Conservation (phyloP, 2,888 invertebrate genomes). For the Proisotoma minuta region DNA sequence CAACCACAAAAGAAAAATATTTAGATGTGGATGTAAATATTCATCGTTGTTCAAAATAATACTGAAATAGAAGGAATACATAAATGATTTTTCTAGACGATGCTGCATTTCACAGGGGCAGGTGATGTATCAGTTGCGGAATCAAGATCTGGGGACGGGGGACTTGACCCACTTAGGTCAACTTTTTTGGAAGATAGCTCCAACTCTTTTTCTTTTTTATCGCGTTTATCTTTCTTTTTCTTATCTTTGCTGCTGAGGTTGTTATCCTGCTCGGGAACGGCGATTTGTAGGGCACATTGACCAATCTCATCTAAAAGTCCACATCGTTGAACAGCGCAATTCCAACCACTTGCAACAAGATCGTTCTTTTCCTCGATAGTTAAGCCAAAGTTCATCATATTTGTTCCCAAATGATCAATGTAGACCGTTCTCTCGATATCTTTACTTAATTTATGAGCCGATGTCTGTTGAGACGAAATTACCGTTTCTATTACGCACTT, state of each 20-base stretch:
- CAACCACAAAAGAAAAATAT: too few species aligned
- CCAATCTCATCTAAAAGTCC: not conserved
- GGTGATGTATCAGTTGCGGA: not conserved
- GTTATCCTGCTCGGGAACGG: not conserved
- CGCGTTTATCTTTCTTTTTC: not conserved
- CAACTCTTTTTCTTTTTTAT: not conserved
- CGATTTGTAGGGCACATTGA: not conserved
- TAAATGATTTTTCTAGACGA: too few species aligned
- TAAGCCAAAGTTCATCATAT: conserved; percentile 11
- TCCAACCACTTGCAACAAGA: conserved; percentile 14
- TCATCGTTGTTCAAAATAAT: too few species aligned
- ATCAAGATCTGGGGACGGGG: not conserved
- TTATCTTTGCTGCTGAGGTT: too few species aligned
- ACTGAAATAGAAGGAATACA: too few species aligned
- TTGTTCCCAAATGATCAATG: conserved; percentile 11
- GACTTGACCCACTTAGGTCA: not conserved
- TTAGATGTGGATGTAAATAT: too few species aligned
- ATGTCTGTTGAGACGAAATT: conserved; percentile 9
- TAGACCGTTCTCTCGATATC: conserved; percentile 14
- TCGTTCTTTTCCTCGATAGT: conserved; percentile 11
- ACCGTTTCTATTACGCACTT: conserved; percentile 9
- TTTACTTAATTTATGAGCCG: conserved; percentile 4
- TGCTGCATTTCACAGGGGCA: not conserved
- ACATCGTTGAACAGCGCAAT: not conserved
- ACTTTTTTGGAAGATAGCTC: not conserved